Conservation (phyloP, 64 coral and sea anemone genomes). For the Pocillopora verrucosa region DNA sequence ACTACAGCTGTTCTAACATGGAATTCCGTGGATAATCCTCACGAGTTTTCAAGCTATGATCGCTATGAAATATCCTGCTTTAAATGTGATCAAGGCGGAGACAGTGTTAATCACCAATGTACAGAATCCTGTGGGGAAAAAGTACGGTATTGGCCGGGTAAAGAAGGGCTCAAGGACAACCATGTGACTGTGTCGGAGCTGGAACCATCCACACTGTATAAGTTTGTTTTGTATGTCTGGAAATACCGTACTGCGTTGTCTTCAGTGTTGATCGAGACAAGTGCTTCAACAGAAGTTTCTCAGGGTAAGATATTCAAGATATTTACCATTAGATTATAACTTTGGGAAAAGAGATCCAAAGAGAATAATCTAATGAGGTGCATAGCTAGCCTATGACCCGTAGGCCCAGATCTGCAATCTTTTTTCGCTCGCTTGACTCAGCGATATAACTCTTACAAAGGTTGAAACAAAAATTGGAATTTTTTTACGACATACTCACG, state of each 20-base stretch:
- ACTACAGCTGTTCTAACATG: conserved; percentile 14
- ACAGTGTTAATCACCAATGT: neutral
- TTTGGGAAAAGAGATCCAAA: too few species aligned
- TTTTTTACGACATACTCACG: too few species aligned
- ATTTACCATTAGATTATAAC: neutral
- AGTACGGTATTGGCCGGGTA: conserved; percentile 21
- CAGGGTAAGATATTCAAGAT: neutral
- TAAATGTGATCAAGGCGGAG: neutral
- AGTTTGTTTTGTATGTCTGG: conserved; percentile 30
- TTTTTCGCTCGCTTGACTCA: too few species aligned
- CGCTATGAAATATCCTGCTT: conserved; percentile 21
- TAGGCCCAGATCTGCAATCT: too few species aligned
- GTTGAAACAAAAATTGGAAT: too few species aligned
- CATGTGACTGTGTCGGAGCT: conserved; percentile 29
- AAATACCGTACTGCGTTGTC: conserved; percentile 11
- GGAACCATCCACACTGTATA: neutral
- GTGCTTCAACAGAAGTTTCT: neutral
- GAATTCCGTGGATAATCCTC: neutral
- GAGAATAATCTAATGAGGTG: too few species aligned
- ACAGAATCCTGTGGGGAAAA: neutral
- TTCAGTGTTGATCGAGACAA: conserved; percentile 12
- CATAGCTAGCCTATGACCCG: too few species aligned
- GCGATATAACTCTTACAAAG: too few species aligned
- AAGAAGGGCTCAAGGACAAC: conserved; percentile 10
- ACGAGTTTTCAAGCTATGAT: conserved; percentile 18